Evolutionary conservation across 2,113 vertebrate species (phyloP), one percentile per base, ranked within the genome.

Genomic region (Neopipo cinnamomea): DNA sequence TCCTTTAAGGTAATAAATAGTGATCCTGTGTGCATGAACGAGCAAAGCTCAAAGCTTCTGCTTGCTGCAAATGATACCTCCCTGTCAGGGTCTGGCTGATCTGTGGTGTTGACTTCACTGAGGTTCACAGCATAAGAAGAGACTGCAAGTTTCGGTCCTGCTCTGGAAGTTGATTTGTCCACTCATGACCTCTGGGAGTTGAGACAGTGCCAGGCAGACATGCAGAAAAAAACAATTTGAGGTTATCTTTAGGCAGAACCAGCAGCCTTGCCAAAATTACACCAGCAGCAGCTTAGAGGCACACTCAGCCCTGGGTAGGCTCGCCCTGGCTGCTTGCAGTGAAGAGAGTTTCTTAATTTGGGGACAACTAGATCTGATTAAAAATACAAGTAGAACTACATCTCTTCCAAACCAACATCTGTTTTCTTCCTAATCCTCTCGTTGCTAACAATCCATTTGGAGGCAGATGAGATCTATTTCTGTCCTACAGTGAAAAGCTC

Each of bases 371-470:
- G 33, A 52, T 91, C 70, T 91, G 84, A 95, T 95, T 92, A 87
- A 95, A 91, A 94, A 85, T 24, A 63, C 2, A 1, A 91, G 61
- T 19, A 89, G 61, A 89, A 73, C 72, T 59, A 19, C 27, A 72
- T 85, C 44, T 84, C 79, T 85, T 85, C 56, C 18, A 8, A 49
- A 13, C 27, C 46, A 85, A 62, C 89, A 93, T 96, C 91, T 91
- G 93, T 88, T 93, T 91, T 59, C 85, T 63, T 33, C 79, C 67
- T 97, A 93, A 96, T 96, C 89, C 1, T 14, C 81, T 82, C 28
- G 2, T 63, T 80, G 55, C 39, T 89, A 73, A 63, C 66, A 91
- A 93, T 80, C 53, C 50, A 44, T 39, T 85, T 85, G 76, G 28
- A 85, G 33, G 73, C 46, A 85, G 74, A 88, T 88, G 88, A 90